Evolutionary conservation across 2,113 vertebrate species (phyloP).

Genomic region (Spilogale gracilis): DNA sequence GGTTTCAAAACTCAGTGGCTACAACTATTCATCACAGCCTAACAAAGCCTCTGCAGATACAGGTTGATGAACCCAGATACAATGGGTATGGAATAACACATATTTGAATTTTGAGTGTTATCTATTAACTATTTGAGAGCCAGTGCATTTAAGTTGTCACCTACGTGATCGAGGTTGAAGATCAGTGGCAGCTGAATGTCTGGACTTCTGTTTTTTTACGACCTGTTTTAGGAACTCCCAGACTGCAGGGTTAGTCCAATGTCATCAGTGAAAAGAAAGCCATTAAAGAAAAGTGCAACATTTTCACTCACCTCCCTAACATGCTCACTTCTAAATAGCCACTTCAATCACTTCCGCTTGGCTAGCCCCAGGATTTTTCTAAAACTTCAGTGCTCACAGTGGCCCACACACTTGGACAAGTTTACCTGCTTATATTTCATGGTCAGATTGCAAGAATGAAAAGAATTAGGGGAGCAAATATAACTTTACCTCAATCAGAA

Average conservation of each 20-base stretch:
- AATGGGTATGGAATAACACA: neutral
- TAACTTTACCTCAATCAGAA: slow-evolving; percentile 55
- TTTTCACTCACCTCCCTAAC: slow-evolving; percentile 55
- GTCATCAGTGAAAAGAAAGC: slow-evolving; percentile 66
- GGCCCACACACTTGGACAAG: slow-evolving; percentile 31
- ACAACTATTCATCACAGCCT: neutral
- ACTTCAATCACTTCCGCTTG: slow-evolving; percentile 61
- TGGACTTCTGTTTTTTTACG: neutral
- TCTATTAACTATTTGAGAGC: neutral
- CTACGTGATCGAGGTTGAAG: neutral
- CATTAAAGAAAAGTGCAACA: slow-evolving; percentile 48
- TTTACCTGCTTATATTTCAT: slow-evolving; percentile 41
- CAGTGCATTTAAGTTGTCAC: neutral
- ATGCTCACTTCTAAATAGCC: slow-evolving; percentile 37
- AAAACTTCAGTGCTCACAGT: neutral
- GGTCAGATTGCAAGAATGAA: neutral
- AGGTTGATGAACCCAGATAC: neutral
- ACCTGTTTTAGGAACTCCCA: neutral
- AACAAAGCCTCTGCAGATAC: neutral
- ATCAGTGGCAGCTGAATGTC: neutral
- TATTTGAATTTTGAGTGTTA: neutral
- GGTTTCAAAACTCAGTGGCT: neutral
- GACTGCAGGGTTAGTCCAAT: neutral
- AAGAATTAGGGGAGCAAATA: slow-evolving; percentile 26
- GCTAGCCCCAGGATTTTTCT: slow-evolving; percentile 51